Evolutionary conservation across 2,113 vertebrate genomes (phyloP), one percentile per base, ranked within the genome.

Genomic region (Marmota flaviventris): DNA sequence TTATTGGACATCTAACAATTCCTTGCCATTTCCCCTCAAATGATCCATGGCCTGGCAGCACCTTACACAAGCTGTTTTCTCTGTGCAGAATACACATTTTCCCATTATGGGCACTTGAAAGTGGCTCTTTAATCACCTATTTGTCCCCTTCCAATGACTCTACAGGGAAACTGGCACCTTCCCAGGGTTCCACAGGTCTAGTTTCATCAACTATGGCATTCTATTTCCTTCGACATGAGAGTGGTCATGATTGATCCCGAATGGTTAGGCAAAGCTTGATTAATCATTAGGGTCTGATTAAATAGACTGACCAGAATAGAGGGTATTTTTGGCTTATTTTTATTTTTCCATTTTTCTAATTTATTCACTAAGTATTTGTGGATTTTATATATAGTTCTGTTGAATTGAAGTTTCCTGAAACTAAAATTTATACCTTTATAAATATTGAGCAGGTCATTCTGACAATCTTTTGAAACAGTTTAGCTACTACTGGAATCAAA

Each of bases 371-470:
- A 73, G 34, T 56, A 48, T 91, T n/a, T 93, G 10, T 93, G n/a
- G 34, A 56, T 92, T 75, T 92, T 75, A n/a, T 10, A 51, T 42
- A 67, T 67, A 13, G 37, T 75, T 90, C 53, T 94, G 56, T 27
- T 85, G 61, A 95, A 91, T 82, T 85, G 27, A 85, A 25, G 4
- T 86, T 86, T 94, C 48, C 42, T 87, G 6, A 22, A 61, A 89
- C 13, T 5, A 24, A 83, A 83, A 42, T 63, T 1, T 67, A 89
- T 81, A 94, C 27, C 76, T 93, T 61, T 75, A 29, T 79, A 70
- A 95, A 88, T 17, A 90, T n/a, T 93, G 8, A 3, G 32, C 86
- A 90, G 58, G 37, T 56, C 13, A 81, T 69, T 79, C 76, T 72
- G 56, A n/a, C 48, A 58, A 56, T 56, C 29, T 94, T 95, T 72